Conservation (phyloP, 2,113 vertebrate species). For the Oxyura jamaicensis region DNA sequence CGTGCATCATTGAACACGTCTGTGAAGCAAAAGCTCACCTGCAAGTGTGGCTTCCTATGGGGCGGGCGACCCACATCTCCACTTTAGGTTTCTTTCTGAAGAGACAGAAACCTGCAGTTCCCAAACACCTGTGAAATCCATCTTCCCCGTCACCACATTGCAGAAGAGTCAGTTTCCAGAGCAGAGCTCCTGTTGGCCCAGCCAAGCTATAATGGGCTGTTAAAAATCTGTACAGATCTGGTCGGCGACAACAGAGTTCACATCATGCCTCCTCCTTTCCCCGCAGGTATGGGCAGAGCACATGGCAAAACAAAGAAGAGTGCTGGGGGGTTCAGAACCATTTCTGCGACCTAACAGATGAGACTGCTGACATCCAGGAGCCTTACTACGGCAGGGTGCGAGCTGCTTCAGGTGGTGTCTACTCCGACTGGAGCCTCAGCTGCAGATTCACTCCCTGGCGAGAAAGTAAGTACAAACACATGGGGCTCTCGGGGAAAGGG, state of each 20-base stretch:
- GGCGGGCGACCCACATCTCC: background rate
- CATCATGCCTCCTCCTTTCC: background rate
- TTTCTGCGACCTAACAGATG: constrained; percentile 74
- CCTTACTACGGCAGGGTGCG: constrained; percentile 73
- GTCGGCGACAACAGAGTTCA: background rate
- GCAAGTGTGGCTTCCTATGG: background rate
- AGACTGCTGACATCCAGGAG: constrained; percentile 68
- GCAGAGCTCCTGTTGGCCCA: background rate
- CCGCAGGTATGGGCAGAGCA: constrained; percentile 71
- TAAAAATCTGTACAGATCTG: background rate
- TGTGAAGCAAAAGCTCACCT: background rate
- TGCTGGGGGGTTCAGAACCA: constrained; percentile 70
- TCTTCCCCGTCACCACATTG: background rate
- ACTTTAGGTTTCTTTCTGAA: background rate
- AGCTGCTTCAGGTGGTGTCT: background rate
- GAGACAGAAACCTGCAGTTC: background rate
- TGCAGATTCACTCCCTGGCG: constrained; percentile 71
- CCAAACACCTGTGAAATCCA: background rate
- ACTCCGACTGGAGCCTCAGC: constrained; percentile 67
- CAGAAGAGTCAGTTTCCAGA: background rate
- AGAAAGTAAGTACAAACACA: constrained; percentile 71
- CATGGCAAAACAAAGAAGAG: constrained; percentile 66
- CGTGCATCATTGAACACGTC: fast-evolving
- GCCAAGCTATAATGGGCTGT: background rate
- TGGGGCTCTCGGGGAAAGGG: background rate